Base-by-base conservation (phyloP, 2,888 invertebrate species). In the Epistrophe grossulariae region DNA sequence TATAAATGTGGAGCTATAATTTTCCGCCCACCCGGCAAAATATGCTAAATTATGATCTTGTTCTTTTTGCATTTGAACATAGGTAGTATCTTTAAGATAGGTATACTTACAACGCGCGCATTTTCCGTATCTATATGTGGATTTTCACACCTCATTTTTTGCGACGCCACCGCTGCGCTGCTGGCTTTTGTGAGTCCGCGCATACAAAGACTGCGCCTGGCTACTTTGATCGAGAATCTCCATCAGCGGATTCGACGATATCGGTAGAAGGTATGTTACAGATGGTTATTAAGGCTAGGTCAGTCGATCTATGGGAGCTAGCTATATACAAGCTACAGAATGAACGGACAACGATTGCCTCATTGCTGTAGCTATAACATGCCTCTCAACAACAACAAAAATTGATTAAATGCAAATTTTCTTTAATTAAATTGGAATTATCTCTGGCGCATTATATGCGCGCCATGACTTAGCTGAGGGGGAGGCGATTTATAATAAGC, bases 381-480 rank as follows among this genome's bases (percentile, higher is more conserved):
- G 72, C 83, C 78, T 71, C 55, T 50, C 74, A 59, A 79, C 74
- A 71, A 17, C 70, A 57, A 73, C n/a, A 78, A 40, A 76, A 79
- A 72, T 72, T 83, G 87, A 83, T 87, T 79, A 83, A 76, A 87
- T 83, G 83, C 57, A 83, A 83, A 87, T 83, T 84, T 79, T 83
- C 66, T 76, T 87, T 87, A 87, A 87, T 87, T 87, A 87, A 87
- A 87, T 76, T 79, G 74, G 83, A 87, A 87, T 87, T 87, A 79
- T 82, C 59, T 74, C 59, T 74, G 17, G 38, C 72, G 60, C 10
- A 43, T 60, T 38, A 68, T 72, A 55, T 19, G 66, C 28, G 10
- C 50, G 28, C 38, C n/a, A 43, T 50, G 50, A 57, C 43, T n/a
- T 8, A 38, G 38, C 62, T 62, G 45, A 40, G 59, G 35, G 45